These are phyloP conservation scores for Leptinotarsa haldemani DNA, from an alignment of 2,888 invertebrate genomes.

Conservation along the genomic window DNA sequence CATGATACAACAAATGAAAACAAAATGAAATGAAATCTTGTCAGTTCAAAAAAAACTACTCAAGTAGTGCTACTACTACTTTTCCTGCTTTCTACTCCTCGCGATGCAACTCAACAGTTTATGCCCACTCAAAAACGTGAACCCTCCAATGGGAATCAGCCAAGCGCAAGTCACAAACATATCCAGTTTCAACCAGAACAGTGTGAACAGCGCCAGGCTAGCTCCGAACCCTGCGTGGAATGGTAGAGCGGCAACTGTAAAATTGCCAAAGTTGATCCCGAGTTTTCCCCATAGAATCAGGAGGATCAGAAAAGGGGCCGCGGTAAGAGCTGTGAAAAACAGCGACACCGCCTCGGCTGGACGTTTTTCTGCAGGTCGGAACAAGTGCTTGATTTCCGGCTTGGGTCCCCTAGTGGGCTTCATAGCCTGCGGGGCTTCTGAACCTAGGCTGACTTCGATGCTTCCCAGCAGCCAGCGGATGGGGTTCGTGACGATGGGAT, in stretches of 20 bases:
- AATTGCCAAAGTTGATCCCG: conserved; percentile 86
- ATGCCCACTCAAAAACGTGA: conserved; percentile 95
- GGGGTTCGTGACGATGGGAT: conserved; percentile 89
- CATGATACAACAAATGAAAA: conserved; percentile 2
- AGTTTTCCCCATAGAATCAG: conserved; percentile 88
- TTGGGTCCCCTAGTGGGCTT: conserved; percentile 66
- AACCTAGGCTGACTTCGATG: conserved; percentile 72
- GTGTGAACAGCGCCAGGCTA: conserved; percentile 87
- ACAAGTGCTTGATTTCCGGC: conserved; percentile 81
- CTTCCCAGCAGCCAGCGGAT: conserved; percentile 88
- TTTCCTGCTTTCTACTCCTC: conserved; percentile 49
- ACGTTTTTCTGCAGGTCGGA: conserved; percentile 91
- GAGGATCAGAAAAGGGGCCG: conserved; percentile 85
- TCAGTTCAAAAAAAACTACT: background rate
- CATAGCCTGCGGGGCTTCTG: conserved; percentile 42
- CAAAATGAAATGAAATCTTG: conserved; percentile 4
- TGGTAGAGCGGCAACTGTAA: conserved; percentile 84
- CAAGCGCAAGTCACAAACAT: conserved; percentile 97
- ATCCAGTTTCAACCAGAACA: conserved; percentile 93
- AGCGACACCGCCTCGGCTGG: conserved; percentile 90
- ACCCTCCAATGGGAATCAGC: conserved; percentile 83
- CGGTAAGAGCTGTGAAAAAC: conserved; percentile 86
- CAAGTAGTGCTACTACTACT: conserved; percentile 39
- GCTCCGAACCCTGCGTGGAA: conserved; percentile 92
- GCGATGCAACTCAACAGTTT: conserved; percentile 88